phyloP scores from a whole-genome alignment of 2,888 invertebrate species.

The Drosophila incognita region DNA sequence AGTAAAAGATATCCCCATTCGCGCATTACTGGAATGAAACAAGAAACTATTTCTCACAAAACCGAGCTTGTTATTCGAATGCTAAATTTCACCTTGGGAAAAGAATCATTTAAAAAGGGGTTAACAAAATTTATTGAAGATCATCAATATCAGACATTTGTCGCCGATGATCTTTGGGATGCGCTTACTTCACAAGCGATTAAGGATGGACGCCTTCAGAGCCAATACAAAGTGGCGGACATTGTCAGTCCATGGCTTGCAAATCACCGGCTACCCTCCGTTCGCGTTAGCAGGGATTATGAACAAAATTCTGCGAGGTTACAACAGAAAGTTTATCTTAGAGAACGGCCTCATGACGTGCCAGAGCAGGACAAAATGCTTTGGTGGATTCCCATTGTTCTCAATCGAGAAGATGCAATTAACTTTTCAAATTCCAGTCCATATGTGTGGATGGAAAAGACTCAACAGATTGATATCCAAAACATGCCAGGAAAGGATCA shows the following conservation, averaged over 20 bases:
- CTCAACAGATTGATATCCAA: conserved; percentile 86
- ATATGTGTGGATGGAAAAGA: conserved; percentile 88
- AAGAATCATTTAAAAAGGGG: conserved; percentile 90
- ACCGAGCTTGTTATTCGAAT: conserved; percentile 94
- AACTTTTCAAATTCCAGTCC: conserved; percentile 87
- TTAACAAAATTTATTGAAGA: conserved; percentile 89
- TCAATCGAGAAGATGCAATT: conserved; percentile 87
- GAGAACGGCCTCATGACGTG: conserved; percentile 90
- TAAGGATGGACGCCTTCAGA: conserved; percentile 87
- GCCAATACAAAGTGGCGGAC: conserved; percentile 87
- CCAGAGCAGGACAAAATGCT: conserved; percentile 89
- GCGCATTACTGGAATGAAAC: conserved; percentile 89
- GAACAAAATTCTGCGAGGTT: conserved; percentile 87
- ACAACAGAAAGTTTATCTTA: conserved; percentile 88
- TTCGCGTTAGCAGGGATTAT: conserved; percentile 90
- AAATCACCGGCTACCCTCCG: conserved; percentile 91
- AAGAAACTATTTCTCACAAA: conserved; percentile 90
- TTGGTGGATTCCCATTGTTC: conserved; percentile 91
- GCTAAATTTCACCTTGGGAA: conserved; percentile 94
- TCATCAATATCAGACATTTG: conserved; percentile 90
- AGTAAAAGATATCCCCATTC: conserved; percentile 92
- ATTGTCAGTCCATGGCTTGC: conserved; percentile 94
- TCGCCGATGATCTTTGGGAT: conserved; percentile 92
- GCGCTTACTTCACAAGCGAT: conserved; percentile 89
- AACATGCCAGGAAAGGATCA: conserved; percentile 87